These are phyloP conservation scores for Ambastaia sidthimunki DNA, from an alignment of 2,797 vertebrate genomes.

Conservation along the genomic window DNA sequence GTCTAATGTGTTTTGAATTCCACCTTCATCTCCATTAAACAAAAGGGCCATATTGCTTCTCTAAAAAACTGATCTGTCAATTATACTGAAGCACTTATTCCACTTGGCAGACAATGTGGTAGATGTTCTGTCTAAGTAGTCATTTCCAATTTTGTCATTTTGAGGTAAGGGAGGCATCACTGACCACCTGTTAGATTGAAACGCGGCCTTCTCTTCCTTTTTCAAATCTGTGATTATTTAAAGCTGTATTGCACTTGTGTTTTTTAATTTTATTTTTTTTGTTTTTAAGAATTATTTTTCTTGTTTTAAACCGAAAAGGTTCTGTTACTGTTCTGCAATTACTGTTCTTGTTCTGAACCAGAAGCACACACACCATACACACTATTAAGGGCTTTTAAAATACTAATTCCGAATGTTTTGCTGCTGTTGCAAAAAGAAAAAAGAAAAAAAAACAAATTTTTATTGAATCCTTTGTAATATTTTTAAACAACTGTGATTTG, in stretches of 20 bases:
- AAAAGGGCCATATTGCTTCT: slow-evolving; percentile 9
- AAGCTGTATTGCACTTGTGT: slow-evolving; percentile 57
- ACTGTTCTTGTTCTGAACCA: slow-evolving; percentile 63
- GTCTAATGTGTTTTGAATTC: slow-evolving; percentile 10
- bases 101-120: background rate
- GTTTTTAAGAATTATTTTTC: slow-evolving; percentile 14
- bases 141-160: slow-evolving; percentile 6
- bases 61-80: slow-evolving; percentile 22
- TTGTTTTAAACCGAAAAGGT: slow-evolving; percentile 14
- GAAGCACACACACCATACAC: slow-evolving; percentile 68
- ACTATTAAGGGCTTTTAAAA: slow-evolving; percentile 80
- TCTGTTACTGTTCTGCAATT: slow-evolving; percentile 37
- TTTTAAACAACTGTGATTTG: slow-evolving; percentile 86
- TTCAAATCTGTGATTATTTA: slow-evolving; percentile 48
- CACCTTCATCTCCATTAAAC: slow-evolving; percentile 8
- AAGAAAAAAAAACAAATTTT: slow-evolving; percentile 66
- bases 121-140: slow-evolving; percentile 19
- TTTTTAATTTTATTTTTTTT: slow-evolving; percentile 33
- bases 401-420: slow-evolving; percentile 83
- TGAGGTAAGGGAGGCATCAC: background rate
- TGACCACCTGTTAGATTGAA: slow-evolving; percentile 11
- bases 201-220: slow-evolving; percentile 39
- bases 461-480: slow-evolving; percentile 80
- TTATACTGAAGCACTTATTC: slow-evolving; percentile 11
- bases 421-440: slow-evolving; percentile 74